Evolutionary conservation across 2,888 invertebrate species (phyloP).

Genomic region (Sicus ferrugineus): DNA sequence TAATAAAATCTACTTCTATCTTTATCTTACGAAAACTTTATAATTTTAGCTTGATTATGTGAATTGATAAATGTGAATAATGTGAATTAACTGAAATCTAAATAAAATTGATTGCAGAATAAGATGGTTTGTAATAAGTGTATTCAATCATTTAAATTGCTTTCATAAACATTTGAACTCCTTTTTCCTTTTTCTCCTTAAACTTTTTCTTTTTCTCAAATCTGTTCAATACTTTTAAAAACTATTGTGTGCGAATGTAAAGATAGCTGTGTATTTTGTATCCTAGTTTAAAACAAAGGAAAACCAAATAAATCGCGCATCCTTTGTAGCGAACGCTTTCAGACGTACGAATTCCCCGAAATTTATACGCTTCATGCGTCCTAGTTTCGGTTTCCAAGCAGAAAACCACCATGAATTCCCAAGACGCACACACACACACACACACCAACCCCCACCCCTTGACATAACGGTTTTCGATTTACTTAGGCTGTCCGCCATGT

Average conservation of each 20-base stretch:
- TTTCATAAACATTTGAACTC: too few relatives aligned
- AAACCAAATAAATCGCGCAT: neutral
- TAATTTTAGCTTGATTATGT: too few relatives aligned
- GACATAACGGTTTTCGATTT: conserved; percentile 39
- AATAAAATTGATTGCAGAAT: too few relatives aligned
- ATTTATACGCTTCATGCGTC: conserved; percentile 37
- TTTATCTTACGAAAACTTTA: too few relatives aligned
- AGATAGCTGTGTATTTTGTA: neutral
- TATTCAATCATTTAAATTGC: too few relatives aligned
- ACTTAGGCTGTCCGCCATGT: conserved; percentile 34
- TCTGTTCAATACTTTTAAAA: neutral
- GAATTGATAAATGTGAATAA: too few relatives aligned
- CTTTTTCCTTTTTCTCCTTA: neutral
- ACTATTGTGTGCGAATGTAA: neutral
- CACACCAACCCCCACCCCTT: neutral
- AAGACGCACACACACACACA: neutral
- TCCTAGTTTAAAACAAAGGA: neutral
- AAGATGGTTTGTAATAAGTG: too few relatives aligned
- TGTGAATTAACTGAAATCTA: too few relatives aligned
- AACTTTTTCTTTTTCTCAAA: neutral
- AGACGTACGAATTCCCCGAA: conserved; percentile 25
- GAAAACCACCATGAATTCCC: neutral
- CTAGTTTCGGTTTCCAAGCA: conserved; percentile 9
- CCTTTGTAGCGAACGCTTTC: conserved; percentile 15
- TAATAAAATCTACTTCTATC: too few relatives aligned